These are phyloP conservation scores for Drosophila helvetica DNA, from an alignment of 2,888 invertebrate species.

Conservation along the genomic window DNA sequence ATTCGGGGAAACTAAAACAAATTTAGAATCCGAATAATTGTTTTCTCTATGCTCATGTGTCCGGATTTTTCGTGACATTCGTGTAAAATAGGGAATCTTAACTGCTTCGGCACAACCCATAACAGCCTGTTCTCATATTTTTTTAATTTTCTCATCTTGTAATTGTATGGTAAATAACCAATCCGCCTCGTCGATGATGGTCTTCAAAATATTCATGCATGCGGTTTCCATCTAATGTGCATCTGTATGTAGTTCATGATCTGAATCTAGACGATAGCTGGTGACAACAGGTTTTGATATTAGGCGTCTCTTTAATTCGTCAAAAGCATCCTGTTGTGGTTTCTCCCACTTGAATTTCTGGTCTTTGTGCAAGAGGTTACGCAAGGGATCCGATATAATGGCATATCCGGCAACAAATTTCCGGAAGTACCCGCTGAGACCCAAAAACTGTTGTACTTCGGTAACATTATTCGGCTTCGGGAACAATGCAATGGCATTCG, in stretches of 20 bases:
- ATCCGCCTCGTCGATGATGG: too few species aligned
- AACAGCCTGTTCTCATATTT: not conserved
- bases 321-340: not conserved
- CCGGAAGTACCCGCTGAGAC: not conserved
- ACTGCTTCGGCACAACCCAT: slow-evolving; percentile 12
- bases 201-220: too few species aligned
- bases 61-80: too few species aligned
- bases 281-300: slow-evolving; percentile 1
- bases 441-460: not conserved
- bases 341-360: slow-evolving; percentile 15
- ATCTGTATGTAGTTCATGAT: slow-evolving; percentile 11
- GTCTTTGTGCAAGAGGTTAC: not conserved
- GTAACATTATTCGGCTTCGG: not conserved
- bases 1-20: not conserved
- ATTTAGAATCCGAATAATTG: not conserved
- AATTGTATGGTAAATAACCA: not conserved
- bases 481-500: not conserved
- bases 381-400: not conserved
- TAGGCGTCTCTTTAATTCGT: not conserved
- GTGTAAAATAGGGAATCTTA: slow-evolving; percentile 11
- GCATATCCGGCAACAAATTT: not conserved
- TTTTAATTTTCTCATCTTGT: not conserved
- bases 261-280: slow-evolving; percentile 14
- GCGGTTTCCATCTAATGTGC: too few species aligned
- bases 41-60: not conserved